Base-by-base conservation (phyloP, 2,888 invertebrate species). In the Ectemnius continuus region DNA sequence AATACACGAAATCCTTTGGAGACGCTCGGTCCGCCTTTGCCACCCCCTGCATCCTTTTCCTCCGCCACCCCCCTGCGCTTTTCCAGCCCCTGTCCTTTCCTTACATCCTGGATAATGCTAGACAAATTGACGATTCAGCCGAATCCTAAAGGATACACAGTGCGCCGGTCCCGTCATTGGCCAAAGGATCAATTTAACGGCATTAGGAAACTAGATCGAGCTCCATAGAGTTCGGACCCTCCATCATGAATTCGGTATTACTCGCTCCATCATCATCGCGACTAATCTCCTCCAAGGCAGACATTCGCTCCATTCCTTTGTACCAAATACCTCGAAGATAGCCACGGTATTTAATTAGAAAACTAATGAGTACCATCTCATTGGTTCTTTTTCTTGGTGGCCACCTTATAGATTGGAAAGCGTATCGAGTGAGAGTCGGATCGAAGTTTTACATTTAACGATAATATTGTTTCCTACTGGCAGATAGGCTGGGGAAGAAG, bases 1-100 rank as follows among this genome's bases (percentile, higher is more conserved):
- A 91, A 91, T 91, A 91, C 88, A 91, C 90, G 88, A 90, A 90
- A 91, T 90, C 90, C 90, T 89, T 89, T 86, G 87, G 89, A 88
- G 87, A 87, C 82, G 85, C 75, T 74, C 48, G 79, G 81, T 80
- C 83, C 80, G 82, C 80, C 81, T 78, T 84, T 67, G 58, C 71
- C 63, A 62, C 77, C 67, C 70, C 69, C 63, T 61, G 70, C 52
- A 36, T 61, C 23, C 59, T 59, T 61, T 52, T 48, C 59, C 68
- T 13, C 23, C 5, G 45, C 18, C 56, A 52, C 70, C 63, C 48
- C 67, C 59, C 47, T 65, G 48, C n/a, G 18, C 70, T 18, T 56
- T 73, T 56, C 60, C 8, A 36, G 6, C 67, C 65, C 58, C 67
- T 69, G 64, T 60, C 76, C 69, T 75, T 63, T 74, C 85, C 82